These are phyloP conservation scores for Aradophagus sp. DNA, from an alignment of 1,140 invertebrate genomes.

Conservation along the genomic window DNA sequence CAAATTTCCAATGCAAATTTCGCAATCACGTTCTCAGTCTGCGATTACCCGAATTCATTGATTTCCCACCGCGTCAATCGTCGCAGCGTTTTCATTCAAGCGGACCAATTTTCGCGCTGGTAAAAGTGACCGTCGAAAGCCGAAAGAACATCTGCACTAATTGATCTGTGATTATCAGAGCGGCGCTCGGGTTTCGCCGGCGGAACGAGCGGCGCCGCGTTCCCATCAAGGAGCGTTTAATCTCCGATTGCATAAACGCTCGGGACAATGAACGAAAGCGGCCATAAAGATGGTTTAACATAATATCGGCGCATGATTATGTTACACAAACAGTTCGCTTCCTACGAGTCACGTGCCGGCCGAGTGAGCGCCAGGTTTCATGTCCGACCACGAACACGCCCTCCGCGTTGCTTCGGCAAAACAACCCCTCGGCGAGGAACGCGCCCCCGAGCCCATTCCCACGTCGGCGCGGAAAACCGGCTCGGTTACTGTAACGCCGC, in stretches of 20 bases:
- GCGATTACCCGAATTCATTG: too few species aligned
- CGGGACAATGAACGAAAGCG: conserved; percentile 58
- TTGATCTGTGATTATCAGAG: conserved; percentile 23
- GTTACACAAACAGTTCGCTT: conserved; percentile 63
- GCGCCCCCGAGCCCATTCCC: conserved; percentile 62
- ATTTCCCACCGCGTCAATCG: too few species aligned
- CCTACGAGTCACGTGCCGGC: conserved; percentile 65
- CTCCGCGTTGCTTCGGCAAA: conserved; percentile 59
- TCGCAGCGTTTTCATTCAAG: too few species aligned
- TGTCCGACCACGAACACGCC: conserved; percentile 64
- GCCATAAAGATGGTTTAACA: conserved; percentile 50
- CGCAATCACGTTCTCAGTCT: too few species aligned
- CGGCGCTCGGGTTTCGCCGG: conserved; percentile 15
- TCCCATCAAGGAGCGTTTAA: conserved; percentile 72
- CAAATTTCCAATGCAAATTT: too few species aligned
- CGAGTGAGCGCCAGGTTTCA: conserved; percentile 65
- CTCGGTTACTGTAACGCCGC: conserved; percentile 45
- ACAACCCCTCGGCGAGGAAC: conserved; percentile 61
- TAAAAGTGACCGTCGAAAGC: too few species aligned
- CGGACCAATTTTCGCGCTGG: too few species aligned
- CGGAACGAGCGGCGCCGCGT: conserved; percentile 44
- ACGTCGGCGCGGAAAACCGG: conserved; percentile 57
- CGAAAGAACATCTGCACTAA: conserved; percentile 3
- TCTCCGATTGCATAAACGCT: conserved; percentile 65
- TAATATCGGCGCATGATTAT: conserved; percentile 64